Evolutionary conservation across 2,797 vertebrate species (phyloP), one percentile per base, ranked within the genome.

Genomic region (Micrastur ruficollis): DNA sequence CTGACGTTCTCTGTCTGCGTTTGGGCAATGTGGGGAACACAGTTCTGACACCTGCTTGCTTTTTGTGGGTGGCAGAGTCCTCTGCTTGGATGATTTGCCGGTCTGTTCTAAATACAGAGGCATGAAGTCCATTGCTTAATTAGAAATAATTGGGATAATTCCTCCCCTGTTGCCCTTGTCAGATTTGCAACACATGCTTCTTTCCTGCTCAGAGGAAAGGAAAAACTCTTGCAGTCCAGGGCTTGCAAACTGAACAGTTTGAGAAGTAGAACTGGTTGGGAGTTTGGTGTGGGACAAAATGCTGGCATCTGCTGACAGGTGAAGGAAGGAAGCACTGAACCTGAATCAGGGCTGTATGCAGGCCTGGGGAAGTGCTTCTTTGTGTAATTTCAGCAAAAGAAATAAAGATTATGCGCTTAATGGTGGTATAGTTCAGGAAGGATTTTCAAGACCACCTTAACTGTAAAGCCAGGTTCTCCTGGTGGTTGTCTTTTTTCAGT

Each of bases 1-100:
- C 16, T 22, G 22, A 8, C 1, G 1, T 31, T 49, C 47, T 26
- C 46, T 46, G 14, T 36, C 36, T 46, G 21, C 3, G 0, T 71
- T 52, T 49, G 66, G 58, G 16, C 50, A 10, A 26, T 2, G 2
- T 1, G 36, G 62, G 53, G n/a, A 55, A 19, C 17, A 6, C 4
- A 17, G 53, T 29, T 65, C 59, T 58, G 76, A 23, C 18, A 11
- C 34, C 34, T n/a, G 40, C 31, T 65, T 1, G 0, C 55, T 84
- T 4, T 17, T 21, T 13, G 27, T 14, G 38, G 11, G 32, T 22
- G 31, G 38, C 72, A 25, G 32, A 75, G 52, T 19, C n/a, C 50
- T 63, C 44, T 1, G 1, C 44, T 21, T 34, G 52, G 34, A 7
- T 78, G 27, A 29, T n/a, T 59, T 27, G 29, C n/a, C 17, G 21